A percentile compares a stretch with the other conserved stretches of the same genome.
Conservation (phyloP, 2,113 vertebrate species). For the Garra rufa region DNA sequence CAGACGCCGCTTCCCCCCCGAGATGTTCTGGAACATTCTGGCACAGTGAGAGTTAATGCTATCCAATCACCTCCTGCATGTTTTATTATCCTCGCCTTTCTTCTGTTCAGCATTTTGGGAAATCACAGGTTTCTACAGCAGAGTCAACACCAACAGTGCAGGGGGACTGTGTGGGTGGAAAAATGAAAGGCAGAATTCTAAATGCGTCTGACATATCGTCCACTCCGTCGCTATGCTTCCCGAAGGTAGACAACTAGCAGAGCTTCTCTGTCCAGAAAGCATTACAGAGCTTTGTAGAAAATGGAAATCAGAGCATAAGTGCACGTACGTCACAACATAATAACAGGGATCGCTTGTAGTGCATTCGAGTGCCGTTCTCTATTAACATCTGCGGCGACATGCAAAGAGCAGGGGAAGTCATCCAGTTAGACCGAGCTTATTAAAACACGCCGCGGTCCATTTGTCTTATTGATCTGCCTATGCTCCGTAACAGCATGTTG, state of each 20-base stretch:
- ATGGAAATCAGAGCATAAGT: conserved; percentile 32
- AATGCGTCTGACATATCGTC: conserved; percentile 76
- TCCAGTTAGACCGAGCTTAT: conserved; percentile 14
- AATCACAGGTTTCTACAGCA: conserved; percentile 73
- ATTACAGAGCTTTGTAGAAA: conserved; percentile 48
- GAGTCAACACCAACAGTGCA: conserved; percentile 69
- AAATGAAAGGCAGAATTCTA: conserved; percentile 80
- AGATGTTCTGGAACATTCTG: background rate
- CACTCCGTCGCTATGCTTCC: conserved; percentile 65
- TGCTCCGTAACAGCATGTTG: background rate
- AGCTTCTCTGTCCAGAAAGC: conserved; percentile 52
- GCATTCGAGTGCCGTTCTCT: background rate
- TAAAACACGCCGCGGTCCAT: background rate
- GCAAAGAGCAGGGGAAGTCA: background rate
- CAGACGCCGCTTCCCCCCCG: conserved; percentile 1
- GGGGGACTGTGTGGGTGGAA: conserved; percentile 75
- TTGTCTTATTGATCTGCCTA: conserved; percentile 21
- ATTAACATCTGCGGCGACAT: conserved; percentile 30
- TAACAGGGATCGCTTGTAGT: conserved; percentile 42
- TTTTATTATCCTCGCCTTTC: conserved; percentile 37
- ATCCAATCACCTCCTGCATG: conserved; percentile 57
- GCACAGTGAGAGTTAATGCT: conserved; percentile 45
- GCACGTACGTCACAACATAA: conserved; percentile 38
- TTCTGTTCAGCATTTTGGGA: conserved; percentile 63
- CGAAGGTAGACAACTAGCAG: conserved; percentile 67